These are phyloP conservation scores for Epinotia demarniana DNA, from an alignment of 2,888 invertebrate genomes.

Conservation along the genomic window DNA sequence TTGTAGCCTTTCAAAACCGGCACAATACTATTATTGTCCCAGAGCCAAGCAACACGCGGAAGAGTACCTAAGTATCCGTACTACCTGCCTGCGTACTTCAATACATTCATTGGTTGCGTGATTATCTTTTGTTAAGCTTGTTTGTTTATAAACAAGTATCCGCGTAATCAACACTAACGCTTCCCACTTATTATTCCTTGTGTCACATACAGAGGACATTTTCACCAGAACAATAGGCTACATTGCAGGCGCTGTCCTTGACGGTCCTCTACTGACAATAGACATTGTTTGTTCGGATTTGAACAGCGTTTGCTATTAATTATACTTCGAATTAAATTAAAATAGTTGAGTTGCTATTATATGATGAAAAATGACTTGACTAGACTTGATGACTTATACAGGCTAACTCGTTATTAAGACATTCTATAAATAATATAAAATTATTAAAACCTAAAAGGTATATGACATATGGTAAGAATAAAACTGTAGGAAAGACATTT, in stretches of 20 bases:
- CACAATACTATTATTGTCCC: not conserved
- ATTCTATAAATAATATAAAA: no score
- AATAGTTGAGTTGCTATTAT: not conserved
- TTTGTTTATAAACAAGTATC: constrained; percentile 37
- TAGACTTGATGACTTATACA: not conserved
- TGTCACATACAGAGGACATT: constrained; percentile 35
- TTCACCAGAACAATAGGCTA: constrained; percentile 38
- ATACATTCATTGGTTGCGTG: constrained; percentile 4
- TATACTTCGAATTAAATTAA: constrained; percentile 24
- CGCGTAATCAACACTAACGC: constrained; percentile 24
- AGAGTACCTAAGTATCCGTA: not conserved
- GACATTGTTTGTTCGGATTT: constrained; percentile 31
- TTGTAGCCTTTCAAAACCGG: not conserved
- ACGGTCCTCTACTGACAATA: constrained; percentile 32
- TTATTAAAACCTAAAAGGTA: not conserved
- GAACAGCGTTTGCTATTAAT: constrained; percentile 15
- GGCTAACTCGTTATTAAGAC: no score
- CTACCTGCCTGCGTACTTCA: not conserved
- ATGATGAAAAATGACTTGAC: no score
- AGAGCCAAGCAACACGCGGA: constrained; percentile 2
- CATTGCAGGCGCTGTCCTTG: constrained; percentile 24
- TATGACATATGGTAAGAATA: not conserved
- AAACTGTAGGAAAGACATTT: not conserved
- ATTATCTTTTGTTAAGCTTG: constrained; percentile 13
- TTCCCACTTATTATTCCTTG: constrained; percentile 27